phyloP scores from a whole-genome alignment of 2,888 invertebrate species.

The Cheilosia vernalis region DNA sequence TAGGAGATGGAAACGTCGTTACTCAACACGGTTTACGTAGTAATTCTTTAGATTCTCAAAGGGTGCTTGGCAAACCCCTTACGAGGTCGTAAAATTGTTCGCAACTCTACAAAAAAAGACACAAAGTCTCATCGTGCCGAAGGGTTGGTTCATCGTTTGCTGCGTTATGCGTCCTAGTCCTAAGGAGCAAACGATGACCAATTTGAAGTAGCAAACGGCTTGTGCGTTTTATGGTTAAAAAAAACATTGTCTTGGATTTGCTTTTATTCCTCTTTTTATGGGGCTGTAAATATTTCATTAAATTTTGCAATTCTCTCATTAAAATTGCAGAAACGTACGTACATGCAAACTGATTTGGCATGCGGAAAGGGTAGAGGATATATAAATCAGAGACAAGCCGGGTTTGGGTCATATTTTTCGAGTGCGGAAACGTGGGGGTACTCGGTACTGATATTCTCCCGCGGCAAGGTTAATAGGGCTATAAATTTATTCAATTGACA shows the following conservation, averaged over 20 bases:
- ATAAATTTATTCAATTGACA: conserved; percentile 64
- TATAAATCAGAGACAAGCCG: conserved; percentile 58
- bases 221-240: conserved; percentile 47
- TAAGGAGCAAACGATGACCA: conserved; percentile 27
- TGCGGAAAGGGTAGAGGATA: conserved; percentile 25
- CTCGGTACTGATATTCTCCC: not conserved
- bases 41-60: conserved; percentile 9
- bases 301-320: conserved; percentile 66
- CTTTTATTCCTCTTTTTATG: conserved; percentile 17
- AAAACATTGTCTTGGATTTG: conserved; percentile 35
- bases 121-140: not conserved
- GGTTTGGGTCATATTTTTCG: not conserved
- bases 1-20: conserved; percentile 58
- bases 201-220: conserved; percentile 22
- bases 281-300: conserved; percentile 63
- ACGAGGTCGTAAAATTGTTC: conserved; percentile 35
- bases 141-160: no score
- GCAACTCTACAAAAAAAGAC: conserved; percentile 24
- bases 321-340: conserved; percentile 44
- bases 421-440: not conserved
- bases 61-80: not conserved
- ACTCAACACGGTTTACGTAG: conserved; percentile 47
- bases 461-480: conserved; percentile 40
- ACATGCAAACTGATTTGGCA: conserved; percentile 18
- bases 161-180: not conserved